Conservation (phyloP, 2,888 invertebrate genomes). For the Noctua janthina region DNA sequence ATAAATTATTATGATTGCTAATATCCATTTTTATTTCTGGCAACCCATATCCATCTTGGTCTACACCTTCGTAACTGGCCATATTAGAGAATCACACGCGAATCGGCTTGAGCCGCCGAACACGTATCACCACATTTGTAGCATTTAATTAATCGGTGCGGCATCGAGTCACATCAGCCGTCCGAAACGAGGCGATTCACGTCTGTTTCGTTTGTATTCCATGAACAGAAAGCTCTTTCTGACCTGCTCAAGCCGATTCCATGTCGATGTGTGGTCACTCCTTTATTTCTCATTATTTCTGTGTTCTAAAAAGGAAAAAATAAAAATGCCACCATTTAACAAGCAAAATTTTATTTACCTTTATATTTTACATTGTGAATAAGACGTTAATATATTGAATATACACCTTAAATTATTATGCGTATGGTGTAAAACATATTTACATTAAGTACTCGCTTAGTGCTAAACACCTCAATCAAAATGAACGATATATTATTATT, state of each 20-base stretch:
- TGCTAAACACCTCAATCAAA: slow-evolving; percentile 61
- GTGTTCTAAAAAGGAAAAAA: slow-evolving; percentile 11
- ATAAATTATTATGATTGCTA: slow-evolving; percentile 61
- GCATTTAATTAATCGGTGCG: neutral
- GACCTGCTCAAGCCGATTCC: neutral
- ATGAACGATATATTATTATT: slow-evolving; percentile 41
- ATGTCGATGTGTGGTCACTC: neutral
- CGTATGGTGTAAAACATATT: slow-evolving; percentile 82
- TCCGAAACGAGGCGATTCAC: neutral
- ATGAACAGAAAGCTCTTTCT: neutral
- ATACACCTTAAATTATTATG: slow-evolving; percentile 78
- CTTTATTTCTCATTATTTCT: neutral
- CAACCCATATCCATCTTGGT: neutral
- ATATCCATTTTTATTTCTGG: slow-evolving; percentile 16
- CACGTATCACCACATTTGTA: neutral
- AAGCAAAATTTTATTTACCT: slow-evolving; percentile 86
- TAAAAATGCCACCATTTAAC: slow-evolving; percentile 73
- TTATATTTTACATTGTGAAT: slow-evolving; percentile 84
- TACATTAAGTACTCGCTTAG: slow-evolving; percentile 74
- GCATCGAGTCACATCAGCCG: neutral
- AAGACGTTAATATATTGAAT: slow-evolving; percentile 78
- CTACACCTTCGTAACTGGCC: neutral
- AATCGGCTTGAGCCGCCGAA: neutral
- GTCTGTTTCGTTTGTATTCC: neutral
- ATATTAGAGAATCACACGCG: neutral